Evolutionary conservation across 2,113 vertebrate genomes (phyloP).

Genomic region (Uria lomvia): DNA sequence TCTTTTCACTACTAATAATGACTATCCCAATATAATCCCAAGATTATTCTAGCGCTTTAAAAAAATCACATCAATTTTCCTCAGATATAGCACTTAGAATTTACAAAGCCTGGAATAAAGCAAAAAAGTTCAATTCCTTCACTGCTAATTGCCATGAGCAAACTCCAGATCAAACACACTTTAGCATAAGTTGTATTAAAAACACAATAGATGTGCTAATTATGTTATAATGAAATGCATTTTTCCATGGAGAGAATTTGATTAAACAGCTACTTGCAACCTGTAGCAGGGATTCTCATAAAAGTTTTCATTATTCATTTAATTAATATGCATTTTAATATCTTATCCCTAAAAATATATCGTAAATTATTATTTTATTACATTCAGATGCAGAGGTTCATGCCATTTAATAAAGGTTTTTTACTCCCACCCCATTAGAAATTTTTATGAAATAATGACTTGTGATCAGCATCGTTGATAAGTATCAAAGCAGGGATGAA

Average conservation of each 20-base stretch:
- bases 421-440: background rate
- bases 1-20: background rate
- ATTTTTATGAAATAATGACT: background rate
- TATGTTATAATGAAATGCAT: slow-evolving; percentile 52
- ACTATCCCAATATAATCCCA: background rate
- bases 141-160: slow-evolving; percentile 32
- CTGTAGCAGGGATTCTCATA: slow-evolving; percentile 12
- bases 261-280: slow-evolving; percentile 44
- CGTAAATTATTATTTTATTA: slow-evolving; percentile 24
- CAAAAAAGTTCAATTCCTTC: background rate
- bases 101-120: slow-evolving; percentile 18
- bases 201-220: slow-evolving; percentile 54
- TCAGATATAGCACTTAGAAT: background rate
- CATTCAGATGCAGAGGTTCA: background rate
- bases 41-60: background rate
- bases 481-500: background rate
- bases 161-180: slow-evolving; percentile 29
- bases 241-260: slow-evolving; percentile 32
- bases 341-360: slow-evolving; percentile 21
- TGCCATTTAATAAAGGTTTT: slow-evolving; percentile 18
- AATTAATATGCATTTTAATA: slow-evolving; percentile 51
- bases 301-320: slow-evolving; percentile 45
- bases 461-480: background rate
- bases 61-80: background rate
- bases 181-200: slow-evolving; percentile 30